phyloP scores from a whole-genome alignment of 2,888 invertebrate species.

The Temnothorax ravouxi region DNA sequence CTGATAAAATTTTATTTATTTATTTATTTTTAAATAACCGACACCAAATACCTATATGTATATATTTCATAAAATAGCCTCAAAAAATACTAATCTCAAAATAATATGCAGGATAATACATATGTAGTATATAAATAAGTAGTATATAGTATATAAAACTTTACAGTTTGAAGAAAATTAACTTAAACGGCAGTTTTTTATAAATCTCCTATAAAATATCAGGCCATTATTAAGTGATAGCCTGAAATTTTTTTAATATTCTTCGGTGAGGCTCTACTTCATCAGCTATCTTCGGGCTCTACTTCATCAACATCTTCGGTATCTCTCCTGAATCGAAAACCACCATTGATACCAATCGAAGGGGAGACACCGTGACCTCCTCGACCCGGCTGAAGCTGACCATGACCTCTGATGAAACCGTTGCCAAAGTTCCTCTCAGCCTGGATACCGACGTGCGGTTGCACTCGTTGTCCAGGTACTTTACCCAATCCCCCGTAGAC shows the following conservation, averaged over 20 bases:
- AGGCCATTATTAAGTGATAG: not conserved
- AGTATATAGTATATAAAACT: not conserved
- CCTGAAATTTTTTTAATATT: conserved; percentile 2
- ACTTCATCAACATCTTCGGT: conserved; percentile 8
- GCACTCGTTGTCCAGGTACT: conserved; percentile 38
- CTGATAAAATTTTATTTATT: not conserved
- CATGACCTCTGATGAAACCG: conserved; percentile 20
- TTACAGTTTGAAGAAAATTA: not conserved
- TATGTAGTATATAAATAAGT: conserved; percentile 10
- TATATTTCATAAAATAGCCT: conserved; percentile 7
- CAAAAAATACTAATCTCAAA: not conserved
- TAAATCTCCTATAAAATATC: not conserved
- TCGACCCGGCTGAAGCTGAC: not conserved
- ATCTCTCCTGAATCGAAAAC: conserved; percentile 38
- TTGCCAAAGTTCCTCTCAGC: conserved; percentile 27
- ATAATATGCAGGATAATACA: not conserved
- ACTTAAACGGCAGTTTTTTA: not conserved
- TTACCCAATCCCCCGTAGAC: conserved; percentile 26
- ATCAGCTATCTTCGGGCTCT: conserved; percentile 2
- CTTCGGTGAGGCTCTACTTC: not conserved
- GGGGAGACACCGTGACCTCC: conserved; percentile 19
- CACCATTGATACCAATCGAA: conserved; percentile 15
- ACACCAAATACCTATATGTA: not conserved
- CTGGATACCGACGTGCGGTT: conserved; percentile 21
- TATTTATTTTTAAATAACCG: conserved; percentile 37